These are phyloP conservation scores for Bothrops jararaca DNA, from an alignment of 2,113 vertebrate species.

Conservation along the genomic window DNA sequence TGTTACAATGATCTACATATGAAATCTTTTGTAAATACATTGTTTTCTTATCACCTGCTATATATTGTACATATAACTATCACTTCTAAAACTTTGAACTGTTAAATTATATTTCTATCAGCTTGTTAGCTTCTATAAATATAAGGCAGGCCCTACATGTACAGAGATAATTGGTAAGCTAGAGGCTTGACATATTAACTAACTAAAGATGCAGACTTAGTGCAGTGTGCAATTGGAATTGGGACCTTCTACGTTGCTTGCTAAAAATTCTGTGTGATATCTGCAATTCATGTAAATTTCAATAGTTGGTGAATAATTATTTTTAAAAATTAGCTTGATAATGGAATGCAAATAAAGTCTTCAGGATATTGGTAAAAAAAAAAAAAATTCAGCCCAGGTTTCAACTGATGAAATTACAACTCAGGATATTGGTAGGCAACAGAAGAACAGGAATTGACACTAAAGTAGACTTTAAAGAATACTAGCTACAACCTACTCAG, in stretches of 20 bases:
- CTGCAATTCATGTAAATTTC: conserved; percentile 61
- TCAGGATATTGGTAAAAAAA: conserved; percentile 53
- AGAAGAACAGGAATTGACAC: too few relatives aligned
- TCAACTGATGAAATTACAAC: too few relatives aligned
- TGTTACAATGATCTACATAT: conserved; percentile 55
- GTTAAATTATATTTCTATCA: conserved; percentile 58
- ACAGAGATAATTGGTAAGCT: conserved; percentile 48
- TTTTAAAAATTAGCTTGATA: conserved; percentile 64
- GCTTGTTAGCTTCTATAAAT: conserved; percentile 52
- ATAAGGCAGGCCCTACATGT: conserved; percentile 32
- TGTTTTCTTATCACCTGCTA: conserved; percentile 56
- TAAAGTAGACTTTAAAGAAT: too few relatives aligned
- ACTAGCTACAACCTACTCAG: too few relatives aligned
- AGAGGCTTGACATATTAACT: conserved; percentile 61
- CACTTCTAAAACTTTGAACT: conserved; percentile 30
- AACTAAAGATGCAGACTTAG: conserved; percentile 62
- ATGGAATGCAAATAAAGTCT: conserved; percentile 55
- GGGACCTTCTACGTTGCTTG: conserved; percentile 59
- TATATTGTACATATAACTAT: conserved; percentile 53
- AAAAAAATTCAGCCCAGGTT: too few relatives aligned
- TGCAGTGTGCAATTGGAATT: conserved; percentile 59
- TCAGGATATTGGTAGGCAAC: too few relatives aligned
- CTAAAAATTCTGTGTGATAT: conserved; percentile 62
- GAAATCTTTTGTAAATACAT: conserved; percentile 67
- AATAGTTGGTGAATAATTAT: conserved; percentile 66